phyloP scores from a whole-genome alignment of 2,888 invertebrate species.

The Dromius quadrimaculatus region DNA sequence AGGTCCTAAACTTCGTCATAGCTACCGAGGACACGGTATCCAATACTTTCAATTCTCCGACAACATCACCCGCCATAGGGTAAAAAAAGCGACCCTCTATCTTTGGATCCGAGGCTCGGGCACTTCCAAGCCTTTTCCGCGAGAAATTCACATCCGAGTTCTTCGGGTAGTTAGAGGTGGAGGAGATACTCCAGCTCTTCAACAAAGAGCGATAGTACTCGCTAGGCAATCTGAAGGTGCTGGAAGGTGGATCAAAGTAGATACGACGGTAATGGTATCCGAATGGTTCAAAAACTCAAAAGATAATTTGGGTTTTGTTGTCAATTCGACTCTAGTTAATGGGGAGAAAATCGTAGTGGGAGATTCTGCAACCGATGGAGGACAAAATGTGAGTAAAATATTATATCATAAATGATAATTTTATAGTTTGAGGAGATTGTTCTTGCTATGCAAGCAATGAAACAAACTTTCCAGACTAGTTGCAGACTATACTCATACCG shows the following conservation, averaged over 20 bases:
- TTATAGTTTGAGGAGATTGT: too few relatives aligned
- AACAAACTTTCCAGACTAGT: too few relatives aligned
- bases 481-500: too few relatives aligned
- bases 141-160: conserved; percentile 62
- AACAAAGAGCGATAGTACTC: conserved; percentile 58
- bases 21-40: conserved; percentile 76
- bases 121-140: conserved; percentile 62
- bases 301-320: conserved; percentile 81
- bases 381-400: conserved; percentile 65
- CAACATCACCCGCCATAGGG: conserved; percentile 77
- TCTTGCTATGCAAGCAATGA: too few relatives aligned
- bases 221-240: conserved; percentile 67
- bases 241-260: conserved; percentile 81
- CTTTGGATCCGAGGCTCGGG: conserved; percentile 73
- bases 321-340: conserved; percentile 76
- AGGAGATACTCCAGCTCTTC: conserved; percentile 56
- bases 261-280: conserved; percentile 79
- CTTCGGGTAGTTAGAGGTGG: conserved; percentile 59
- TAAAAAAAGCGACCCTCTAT: conserved; percentile 78
- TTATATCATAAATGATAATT: too few relatives aligned
- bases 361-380: conserved; percentile 72
- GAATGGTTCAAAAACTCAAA: conserved; percentile 83
- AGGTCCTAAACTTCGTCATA: conserved; percentile 78
- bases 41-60: conserved; percentile 80
- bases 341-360: conserved; percentile 76